Evolutionary conservation across 2,797 vertebrate species (phyloP).

Genomic region (Malacoraja senta): DNA sequence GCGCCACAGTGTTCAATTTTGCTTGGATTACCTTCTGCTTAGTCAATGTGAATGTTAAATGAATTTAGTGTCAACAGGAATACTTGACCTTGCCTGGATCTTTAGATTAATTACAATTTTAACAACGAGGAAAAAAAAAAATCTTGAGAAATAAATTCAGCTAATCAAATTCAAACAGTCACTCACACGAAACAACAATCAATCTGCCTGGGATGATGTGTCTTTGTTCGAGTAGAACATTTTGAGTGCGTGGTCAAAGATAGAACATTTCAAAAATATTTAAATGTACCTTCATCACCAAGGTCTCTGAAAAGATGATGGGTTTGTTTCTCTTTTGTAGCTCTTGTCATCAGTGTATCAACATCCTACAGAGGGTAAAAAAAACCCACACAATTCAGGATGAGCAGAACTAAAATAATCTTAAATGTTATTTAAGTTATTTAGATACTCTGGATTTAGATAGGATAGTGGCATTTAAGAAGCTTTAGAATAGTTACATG

Average conservation of each 20-base stretch:
- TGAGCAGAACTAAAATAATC: background rate
- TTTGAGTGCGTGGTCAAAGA: background rate
- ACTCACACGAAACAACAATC: background rate
- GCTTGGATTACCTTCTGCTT: background rate
- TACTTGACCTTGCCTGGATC: background rate
- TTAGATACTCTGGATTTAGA: background rate
- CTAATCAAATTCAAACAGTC: background rate
- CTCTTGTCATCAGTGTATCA: slow-evolving; percentile 58
- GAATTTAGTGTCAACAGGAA: background rate
- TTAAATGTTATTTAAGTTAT: background rate
- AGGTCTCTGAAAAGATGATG: slow-evolving; percentile 76
- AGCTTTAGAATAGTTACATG: no score
- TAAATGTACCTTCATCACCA: slow-evolving; percentile 75
- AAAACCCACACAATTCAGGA: slow-evolving; percentile 42
- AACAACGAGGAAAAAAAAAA: background rate
- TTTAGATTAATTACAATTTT: background rate
- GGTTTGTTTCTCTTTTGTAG: slow-evolving; percentile 63
- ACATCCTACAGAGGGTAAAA: slow-evolving; percentile 63
- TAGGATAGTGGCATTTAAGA: no score
- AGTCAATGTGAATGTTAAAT: background rate
- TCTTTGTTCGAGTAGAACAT: background rate
- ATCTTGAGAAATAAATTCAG: background rate
- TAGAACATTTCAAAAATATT: background rate
- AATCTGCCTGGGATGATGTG: background rate
- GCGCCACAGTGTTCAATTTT: no score